Percentiles rank a stretch among this genome's conserved stretches.
These are phyloP conservation scores for Harpalus rufipes DNA, from an alignment of 2,888 invertebrate genomes.

Conservation along the genomic window DNA sequence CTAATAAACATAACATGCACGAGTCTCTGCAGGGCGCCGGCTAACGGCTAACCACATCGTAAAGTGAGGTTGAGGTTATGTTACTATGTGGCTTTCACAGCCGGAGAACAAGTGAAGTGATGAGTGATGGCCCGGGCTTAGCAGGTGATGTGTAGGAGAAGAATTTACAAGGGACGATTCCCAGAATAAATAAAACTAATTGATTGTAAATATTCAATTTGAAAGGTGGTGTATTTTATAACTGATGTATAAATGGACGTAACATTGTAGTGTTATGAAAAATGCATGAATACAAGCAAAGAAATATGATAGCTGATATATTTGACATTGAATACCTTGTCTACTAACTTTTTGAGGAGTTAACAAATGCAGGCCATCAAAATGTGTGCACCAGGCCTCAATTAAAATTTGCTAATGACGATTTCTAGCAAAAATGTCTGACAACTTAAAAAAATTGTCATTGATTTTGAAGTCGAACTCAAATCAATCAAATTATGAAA, in stretches of 20 bases:
- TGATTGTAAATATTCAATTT: slow-evolving; percentile 24
- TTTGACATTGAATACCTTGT: not conserved
- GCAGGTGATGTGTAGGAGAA: slow-evolving; percentile 33
- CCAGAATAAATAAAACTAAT: slow-evolving; percentile 23
- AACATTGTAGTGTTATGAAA: not conserved
- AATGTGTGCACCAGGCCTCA: too few relatives aligned
- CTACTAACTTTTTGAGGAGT: too few relatives aligned
- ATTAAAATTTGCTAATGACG: too few relatives aligned
- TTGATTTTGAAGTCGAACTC: too few relatives aligned
- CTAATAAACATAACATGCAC: slow-evolving; percentile 67
- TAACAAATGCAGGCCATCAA: too few relatives aligned
- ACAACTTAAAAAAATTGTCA: too few relatives aligned
- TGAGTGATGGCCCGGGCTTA: slow-evolving; percentile 29
- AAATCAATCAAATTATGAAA: too few relatives aligned
- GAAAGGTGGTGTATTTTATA: slow-evolving; percentile 5
- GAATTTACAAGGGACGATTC: slow-evolving; percentile 3
- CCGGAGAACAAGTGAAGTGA: slow-evolving; percentile 18
- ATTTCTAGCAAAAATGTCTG: too few relatives aligned
- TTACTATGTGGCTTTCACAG: slow-evolving; percentile 48
- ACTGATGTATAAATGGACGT: not conserved
- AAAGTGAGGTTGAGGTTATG: slow-evolving; percentile 11
- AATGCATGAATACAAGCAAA: not conserved
- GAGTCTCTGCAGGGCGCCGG: slow-evolving; percentile 64
- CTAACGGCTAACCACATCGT: slow-evolving; percentile 68
- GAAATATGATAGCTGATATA: not conserved